phyloP scores from a whole-genome alignment of 2,888 invertebrate genomes.

The Ophion slaviceki region DNA sequence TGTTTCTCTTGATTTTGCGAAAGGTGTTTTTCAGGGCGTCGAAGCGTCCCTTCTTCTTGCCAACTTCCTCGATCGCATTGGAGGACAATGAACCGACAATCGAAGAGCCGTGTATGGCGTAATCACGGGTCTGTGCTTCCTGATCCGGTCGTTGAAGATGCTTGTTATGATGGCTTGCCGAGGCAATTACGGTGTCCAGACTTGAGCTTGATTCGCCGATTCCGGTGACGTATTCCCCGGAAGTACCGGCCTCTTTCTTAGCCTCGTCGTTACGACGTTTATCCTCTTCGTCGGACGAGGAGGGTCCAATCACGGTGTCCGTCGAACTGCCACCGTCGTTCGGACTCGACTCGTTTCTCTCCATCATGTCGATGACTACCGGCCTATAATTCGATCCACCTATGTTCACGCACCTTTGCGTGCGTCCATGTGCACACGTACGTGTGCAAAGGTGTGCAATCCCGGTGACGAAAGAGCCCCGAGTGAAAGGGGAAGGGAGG shows the following conservation, averaged over 20 bases:
- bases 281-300: slow-evolving; percentile 78
- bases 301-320: slow-evolving; percentile 77
- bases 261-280: slow-evolving; percentile 47
- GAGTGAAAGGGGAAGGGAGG: slow-evolving; percentile 15
- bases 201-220: slow-evolving; percentile 78
- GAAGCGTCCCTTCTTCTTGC: slow-evolving; percentile 76
- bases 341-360: slow-evolving; percentile 72
- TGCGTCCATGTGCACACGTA: slow-evolving; percentile 1
- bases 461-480: slow-evolving; percentile 42
- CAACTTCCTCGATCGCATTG: slow-evolving; percentile 60
- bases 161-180: not conserved
- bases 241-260: slow-evolving; percentile 61
- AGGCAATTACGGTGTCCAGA: slow-evolving; percentile 74
- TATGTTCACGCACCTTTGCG: not conserved
- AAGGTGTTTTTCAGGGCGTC: slow-evolving; percentile 76
- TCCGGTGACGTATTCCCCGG: slow-evolving; percentile 73
- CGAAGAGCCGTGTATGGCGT: not conserved
- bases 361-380: slow-evolving; percentile 70
- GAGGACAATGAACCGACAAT: slow-evolving; percentile 43
- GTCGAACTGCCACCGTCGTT: slow-evolving; percentile 78
- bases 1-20: slow-evolving; percentile 77
- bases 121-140: too few species aligned
- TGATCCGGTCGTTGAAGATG: slow-evolving; percentile 1
- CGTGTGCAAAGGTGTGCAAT: slow-evolving; percentile 43
- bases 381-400: slow-evolving; percentile 29